Conservation (phyloP, 2,113 vertebrate species). For the Scartelaos histophorus region DNA sequence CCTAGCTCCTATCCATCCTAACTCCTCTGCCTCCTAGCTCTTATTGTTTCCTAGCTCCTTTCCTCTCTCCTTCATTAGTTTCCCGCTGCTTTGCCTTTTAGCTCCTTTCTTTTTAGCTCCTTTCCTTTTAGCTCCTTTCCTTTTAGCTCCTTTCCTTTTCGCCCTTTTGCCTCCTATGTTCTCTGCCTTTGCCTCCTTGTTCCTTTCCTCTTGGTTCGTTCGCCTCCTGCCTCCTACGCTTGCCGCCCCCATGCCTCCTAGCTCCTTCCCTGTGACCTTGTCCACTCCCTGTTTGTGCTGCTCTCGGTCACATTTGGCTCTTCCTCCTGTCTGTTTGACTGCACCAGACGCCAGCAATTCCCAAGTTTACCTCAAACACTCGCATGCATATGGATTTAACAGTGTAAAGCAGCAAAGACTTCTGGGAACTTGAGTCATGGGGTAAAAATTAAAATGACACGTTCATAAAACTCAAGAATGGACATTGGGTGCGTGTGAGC, state of each 20-base stretch:
- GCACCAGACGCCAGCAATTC: conserved; percentile 46
- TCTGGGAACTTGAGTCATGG: conserved; percentile 32
- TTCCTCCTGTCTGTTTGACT: conserved; percentile 48
- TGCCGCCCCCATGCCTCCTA: neutral
- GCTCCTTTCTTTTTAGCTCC: too few species aligned
- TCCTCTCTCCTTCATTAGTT: too few species aligned
- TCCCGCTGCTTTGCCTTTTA: too few species aligned
- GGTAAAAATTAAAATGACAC: neutral
- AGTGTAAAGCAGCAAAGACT: conserved; percentile 8
- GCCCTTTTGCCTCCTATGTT: neutral
- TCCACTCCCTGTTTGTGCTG: conserved; percentile 55
- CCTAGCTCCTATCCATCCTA: conserved; percentile 18
- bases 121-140: neutral
- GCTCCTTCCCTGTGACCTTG: conserved; percentile 46
- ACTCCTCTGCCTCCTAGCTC: conserved; percentile 28
- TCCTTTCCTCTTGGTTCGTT: conserved; percentile 28
- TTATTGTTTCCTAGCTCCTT: neutral
- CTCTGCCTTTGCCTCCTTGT: conserved; percentile 15
- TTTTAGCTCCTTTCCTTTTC: conserved; percentile 10
- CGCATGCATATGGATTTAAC: conserved; percentile 27
- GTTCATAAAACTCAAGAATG: conserved; percentile 25
- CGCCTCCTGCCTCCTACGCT: conserved; percentile 17
- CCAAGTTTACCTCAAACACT: conserved; percentile 55
- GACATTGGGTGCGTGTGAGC: conserved; percentile 59
- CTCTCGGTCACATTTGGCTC: conserved; percentile 59